These are phyloP conservation scores for Brachyistius frenatus DNA, from an alignment of 2,113 vertebrate genomes.

Conservation along the genomic window DNA sequence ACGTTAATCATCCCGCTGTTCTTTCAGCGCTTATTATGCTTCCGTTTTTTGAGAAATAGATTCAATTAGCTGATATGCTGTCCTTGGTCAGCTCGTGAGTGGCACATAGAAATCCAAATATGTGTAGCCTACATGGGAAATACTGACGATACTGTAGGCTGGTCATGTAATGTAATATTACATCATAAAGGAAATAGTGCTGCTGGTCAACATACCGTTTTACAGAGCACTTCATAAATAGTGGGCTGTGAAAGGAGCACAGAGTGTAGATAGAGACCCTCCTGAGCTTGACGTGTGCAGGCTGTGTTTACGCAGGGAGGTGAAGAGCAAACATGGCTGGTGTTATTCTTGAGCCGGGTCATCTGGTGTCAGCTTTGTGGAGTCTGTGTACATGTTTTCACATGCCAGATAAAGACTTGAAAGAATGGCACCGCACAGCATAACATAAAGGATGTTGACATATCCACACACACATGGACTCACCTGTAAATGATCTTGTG, in stretches of 20 bases:
- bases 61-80: too few relatives aligned
- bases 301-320: slow-evolving; percentile 53
- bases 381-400: slow-evolving; percentile 5
- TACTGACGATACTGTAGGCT: background rate
- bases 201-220: background rate
- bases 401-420: background rate
- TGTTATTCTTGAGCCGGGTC: slow-evolving; percentile 29
- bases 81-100: background rate
- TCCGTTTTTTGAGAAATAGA: too few relatives aligned
- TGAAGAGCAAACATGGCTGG: slow-evolving; percentile 60
- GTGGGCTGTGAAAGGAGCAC: background rate
- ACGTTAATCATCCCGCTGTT: too few relatives aligned
- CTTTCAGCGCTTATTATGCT: too few relatives aligned
- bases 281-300: slow-evolving; percentile 10
- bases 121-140: too few relatives aligned
- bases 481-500: background rate
- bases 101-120: background rate
- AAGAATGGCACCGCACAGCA: background rate
- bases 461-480: background rate
- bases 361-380: slow-evolving; percentile 7
- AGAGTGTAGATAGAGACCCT: slow-evolving; percentile 7
- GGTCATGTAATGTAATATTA: background rate
- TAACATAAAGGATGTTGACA: background rate
- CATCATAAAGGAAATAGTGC: background rate
- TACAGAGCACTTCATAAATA: background rate